Evolutionary conservation across 2,797 vertebrate genomes (phyloP), one percentile per base, ranked within the genome.

Genomic region (Micrastur ruficollis): DNA sequence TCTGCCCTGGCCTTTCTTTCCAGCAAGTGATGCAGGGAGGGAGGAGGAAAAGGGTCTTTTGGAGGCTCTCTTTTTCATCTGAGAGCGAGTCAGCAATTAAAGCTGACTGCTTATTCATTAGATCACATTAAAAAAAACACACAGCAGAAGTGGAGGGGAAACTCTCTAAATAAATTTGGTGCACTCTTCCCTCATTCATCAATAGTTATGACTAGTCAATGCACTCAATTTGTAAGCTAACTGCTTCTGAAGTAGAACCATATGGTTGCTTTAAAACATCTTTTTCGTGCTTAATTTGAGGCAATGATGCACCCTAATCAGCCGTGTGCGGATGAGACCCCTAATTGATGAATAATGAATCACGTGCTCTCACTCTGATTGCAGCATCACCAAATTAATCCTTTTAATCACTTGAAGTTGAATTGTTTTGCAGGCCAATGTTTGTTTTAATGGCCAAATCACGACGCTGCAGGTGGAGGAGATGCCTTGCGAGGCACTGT

Each of bases 251-350:
- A 98, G 97, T 92, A 71, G 89, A 94, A 90, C 96, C 98, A 97
- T 97, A 97, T 97, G 98, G 91, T 97, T 88, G 94, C 85, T 76
- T 96, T 95, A 96, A 96, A 97, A 96, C 96, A 93, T 95, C 96
- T 79, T 93, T 98, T 97, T 94, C 63, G 86, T 97, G 97, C 96
- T 96, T 98, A 97, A 98, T 98, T 98, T 97, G 97, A 96, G 96
- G 97, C 97, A 97, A 98, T 97, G 98, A 97, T 96, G 98, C 86
- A 59, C 98, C 94, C 86, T 97, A 95, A 97, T 98, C 96, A 97
- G 95, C 94, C 29, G 12, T 31, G 96, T 65, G 96, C 55, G 97
- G 97, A 97, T 97, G 95, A 98, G 95, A 89, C 96, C 92, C 32
- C 26, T 94, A 98, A 97, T 85, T 92, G 97, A 96, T 73, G 96